A percentile compares a stretch with the other conserved stretches of the same genome.
phyloP scores from a whole-genome alignment of 2,888 invertebrate species.

The Coecobrya sp. region DNA sequence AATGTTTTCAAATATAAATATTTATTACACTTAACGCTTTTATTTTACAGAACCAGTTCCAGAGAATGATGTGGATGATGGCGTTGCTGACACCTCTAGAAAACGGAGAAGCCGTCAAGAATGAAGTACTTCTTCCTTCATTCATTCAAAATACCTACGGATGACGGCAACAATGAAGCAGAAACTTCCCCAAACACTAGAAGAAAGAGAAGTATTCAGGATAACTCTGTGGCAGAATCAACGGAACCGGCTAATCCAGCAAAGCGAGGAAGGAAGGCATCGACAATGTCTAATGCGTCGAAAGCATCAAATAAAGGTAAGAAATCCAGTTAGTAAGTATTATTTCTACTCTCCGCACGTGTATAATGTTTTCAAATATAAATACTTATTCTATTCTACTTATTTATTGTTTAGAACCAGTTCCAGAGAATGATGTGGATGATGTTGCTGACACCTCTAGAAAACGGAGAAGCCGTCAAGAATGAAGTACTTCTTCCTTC shows the following conservation, averaged over 20 bases:
- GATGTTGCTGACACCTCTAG: background rate
- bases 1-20: too few species aligned
- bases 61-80: background rate
- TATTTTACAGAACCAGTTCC: background rate
- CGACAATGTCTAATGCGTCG: slow-evolving; percentile 66
- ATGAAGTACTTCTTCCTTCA: background rate
- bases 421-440: background rate
- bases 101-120: background rate
- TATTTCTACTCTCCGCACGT: too few species aligned
- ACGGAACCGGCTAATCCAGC: slow-evolving; percentile 10
- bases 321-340: too few species aligned
- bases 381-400: background rate
- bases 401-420: background rate
- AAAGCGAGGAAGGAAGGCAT: slow-evolving; percentile 61
- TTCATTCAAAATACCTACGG: slow-evolving; percentile 16
- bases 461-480: background rate
- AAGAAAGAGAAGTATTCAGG: slow-evolving; percentile 51
- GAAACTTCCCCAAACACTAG: slow-evolving; percentile 13
- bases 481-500: background rate
- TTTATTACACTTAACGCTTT: background rate
- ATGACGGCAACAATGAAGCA: background rate
- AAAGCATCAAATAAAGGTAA: slow-evolving; percentile 69
- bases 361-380: too few species aligned
- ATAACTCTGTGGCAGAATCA: background rate
- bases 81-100: background rate